Base-by-base conservation (phyloP, 1,140 invertebrate species). In the Tyrophagus putrescentiae region DNA sequence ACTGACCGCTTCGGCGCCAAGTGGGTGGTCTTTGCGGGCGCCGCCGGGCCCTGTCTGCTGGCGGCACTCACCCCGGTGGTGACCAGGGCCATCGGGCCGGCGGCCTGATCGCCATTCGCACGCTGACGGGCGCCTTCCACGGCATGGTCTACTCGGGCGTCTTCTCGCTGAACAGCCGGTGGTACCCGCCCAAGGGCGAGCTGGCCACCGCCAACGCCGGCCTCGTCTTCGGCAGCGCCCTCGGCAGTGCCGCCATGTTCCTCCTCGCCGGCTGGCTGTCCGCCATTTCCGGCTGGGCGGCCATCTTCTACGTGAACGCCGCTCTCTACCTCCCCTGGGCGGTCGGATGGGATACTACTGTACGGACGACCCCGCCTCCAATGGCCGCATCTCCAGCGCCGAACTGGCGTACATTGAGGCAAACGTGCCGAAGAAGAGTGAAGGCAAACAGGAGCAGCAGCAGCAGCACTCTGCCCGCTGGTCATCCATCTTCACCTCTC, bases 21-120 rank as follows among this genome's bases (percentile, higher is more conserved):
- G 73, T 84, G 83, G 80, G 81, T 88, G 48, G 85, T 89, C 77
- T 81, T 82, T 63, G 77, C 79, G 65, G 84, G 85, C 1, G 82
- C 90, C 77, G 71, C 90, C 25, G 70, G 82, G 32, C 84, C 88
- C 44, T 87, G 84, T 63, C 53, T 86, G 4, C 70, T 91, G n/a
- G 90, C 88, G 0, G 71, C 92, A 6, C 69, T 92, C 0, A 88
- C 85, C 1, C 90, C 90, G 3, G 64, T 0, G 79, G 81, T 0
- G 83, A 85, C 7, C 13, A 25, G 21, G 18, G n/a, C 2, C 31
- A 34, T 25, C 13, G 27, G 9, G 52, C 25, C 9, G 13, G 52
- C 11, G 11, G 21, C 21, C n/a, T 60, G 13, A 57, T 60, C 9
- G 18, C n/a, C 13, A 53, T 34, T 18, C 59, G 59, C 16, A 27